These are phyloP conservation scores for Melitaea athalia DNA, from an alignment of 2,888 invertebrate genomes.

Conservation along the genomic window DNA sequence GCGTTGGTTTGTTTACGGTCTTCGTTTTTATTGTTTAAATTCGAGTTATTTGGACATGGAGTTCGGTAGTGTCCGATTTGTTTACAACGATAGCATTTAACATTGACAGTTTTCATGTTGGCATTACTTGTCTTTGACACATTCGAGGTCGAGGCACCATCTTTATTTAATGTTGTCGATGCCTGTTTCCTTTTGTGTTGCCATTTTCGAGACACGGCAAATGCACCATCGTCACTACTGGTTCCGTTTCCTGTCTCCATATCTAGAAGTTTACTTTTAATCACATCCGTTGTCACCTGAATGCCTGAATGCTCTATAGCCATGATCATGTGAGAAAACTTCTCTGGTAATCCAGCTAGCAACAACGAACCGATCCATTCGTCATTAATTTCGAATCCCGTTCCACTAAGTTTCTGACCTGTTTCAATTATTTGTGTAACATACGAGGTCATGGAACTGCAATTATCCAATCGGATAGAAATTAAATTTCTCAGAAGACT, in stretches of 20 bases:
- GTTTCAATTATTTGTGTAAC: too few species aligned
- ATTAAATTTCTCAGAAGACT: too few species aligned
- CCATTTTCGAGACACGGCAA: not conserved
- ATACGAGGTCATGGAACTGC: too few species aligned
- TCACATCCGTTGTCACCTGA: conserved; percentile 27
- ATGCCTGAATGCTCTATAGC: conserved; percentile 19
- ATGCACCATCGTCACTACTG: not conserved
- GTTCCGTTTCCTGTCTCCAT: conserved; percentile 17
- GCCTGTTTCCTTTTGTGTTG: not conserved
- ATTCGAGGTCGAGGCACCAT: not conserved
- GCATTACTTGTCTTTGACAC: conserved; percentile 2
- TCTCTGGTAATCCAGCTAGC: not conserved
- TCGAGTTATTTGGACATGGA: conserved; percentile 18
- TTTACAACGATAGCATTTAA: conserved; percentile 37
- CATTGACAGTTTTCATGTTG: conserved; percentile 19
- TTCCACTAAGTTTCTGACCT: not conserved
- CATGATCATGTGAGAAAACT: not conserved
- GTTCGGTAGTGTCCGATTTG: conserved; percentile 29
- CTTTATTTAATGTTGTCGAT: not conserved
- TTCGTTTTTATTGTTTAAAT: not conserved
- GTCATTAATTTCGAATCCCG: conserved; percentile 1
- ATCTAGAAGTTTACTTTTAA: conserved; percentile 24
- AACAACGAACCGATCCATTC: conserved; percentile 1
- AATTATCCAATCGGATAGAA: too few species aligned
- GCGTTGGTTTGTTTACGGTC: conserved; percentile 31